These are phyloP conservation scores for Lophura nycthemera DNA, from an alignment of 2,113 vertebrate genomes.

Conservation along the genomic window DNA sequence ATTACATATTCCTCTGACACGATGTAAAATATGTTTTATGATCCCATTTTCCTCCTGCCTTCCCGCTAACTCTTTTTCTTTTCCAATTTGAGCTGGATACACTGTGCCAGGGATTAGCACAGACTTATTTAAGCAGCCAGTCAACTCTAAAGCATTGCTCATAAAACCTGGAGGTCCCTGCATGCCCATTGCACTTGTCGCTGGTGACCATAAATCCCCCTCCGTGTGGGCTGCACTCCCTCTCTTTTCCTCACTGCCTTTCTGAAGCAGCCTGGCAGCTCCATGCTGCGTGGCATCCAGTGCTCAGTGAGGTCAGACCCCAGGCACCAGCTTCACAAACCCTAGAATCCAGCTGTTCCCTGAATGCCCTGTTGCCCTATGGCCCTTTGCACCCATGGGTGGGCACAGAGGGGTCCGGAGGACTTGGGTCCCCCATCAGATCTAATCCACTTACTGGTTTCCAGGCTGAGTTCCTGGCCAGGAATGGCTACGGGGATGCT, in stretches of 20 bases:
- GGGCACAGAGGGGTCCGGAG: neutral
- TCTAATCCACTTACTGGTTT: fast-evolving
- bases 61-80: conserved; percentile 11
- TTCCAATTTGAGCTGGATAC: conserved; percentile 42
- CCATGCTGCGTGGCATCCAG: fast-evolving
- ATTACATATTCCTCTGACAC: neutral
- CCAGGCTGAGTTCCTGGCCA: neutral
- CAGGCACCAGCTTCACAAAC: neutral
- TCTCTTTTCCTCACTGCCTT: neutral
- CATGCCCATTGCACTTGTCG: neutral
- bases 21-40: conserved; percentile 38
- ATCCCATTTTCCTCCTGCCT: conserved; percentile 36
- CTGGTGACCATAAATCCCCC: neutral
- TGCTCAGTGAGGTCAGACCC: neutral
- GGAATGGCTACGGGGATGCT: too few species aligned
- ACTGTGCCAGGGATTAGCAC: conserved; percentile 17
- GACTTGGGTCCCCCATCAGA: fast-evolving
- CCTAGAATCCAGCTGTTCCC: neutral
- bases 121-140: conserved; percentile 53
- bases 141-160: conserved; percentile 15
- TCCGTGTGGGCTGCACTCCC: neutral
- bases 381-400: neutral
- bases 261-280: neutral
- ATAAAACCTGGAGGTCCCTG: conserved; percentile 20
- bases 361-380: neutral